phyloP scores from a whole-genome alignment of 2,113 vertebrate genomes.

The Platanista minor region DNA sequence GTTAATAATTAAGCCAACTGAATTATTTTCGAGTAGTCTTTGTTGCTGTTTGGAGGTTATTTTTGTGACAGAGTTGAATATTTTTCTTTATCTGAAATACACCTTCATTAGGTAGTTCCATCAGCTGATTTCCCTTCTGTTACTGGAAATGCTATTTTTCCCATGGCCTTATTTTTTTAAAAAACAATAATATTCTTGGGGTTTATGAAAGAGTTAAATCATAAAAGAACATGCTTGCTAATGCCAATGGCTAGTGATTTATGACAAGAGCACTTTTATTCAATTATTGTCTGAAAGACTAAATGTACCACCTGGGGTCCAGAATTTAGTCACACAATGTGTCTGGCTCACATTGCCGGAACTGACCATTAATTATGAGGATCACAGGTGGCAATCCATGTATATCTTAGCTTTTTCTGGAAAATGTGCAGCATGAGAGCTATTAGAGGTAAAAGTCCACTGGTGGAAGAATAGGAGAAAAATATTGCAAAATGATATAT shows the following conservation, averaged over 20 bases:
- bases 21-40: neutral
- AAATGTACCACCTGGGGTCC: conserved; percentile 52
- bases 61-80: neutral
- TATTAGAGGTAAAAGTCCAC: neutral
- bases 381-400: conserved; percentile 37
- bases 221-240: conserved; percentile 28
- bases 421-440: conserved; percentile 6
- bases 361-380: conserved; percentile 62
- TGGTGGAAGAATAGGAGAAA: neutral
- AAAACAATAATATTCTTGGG: conserved; percentile 5
- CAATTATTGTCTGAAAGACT: conserved; percentile 64
- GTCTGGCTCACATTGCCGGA: conserved; percentile 45
- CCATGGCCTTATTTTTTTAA: neutral
- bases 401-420: conserved; percentile 42
- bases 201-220: conserved; percentile 51
- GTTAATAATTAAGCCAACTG: conserved; percentile 30
- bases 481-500: neutral
- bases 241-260: conserved; percentile 53
- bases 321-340: conserved; percentile 55
- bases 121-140: neutral
- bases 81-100: neutral
- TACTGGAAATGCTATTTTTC: conserved; percentile 27
- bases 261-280: conserved; percentile 55
- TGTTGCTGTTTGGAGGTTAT: neutral
- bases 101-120: neutral